Evolutionary conservation across 2,888 invertebrate genomes (phyloP).

Genomic region (Pristionchus japonicus): DNA sequence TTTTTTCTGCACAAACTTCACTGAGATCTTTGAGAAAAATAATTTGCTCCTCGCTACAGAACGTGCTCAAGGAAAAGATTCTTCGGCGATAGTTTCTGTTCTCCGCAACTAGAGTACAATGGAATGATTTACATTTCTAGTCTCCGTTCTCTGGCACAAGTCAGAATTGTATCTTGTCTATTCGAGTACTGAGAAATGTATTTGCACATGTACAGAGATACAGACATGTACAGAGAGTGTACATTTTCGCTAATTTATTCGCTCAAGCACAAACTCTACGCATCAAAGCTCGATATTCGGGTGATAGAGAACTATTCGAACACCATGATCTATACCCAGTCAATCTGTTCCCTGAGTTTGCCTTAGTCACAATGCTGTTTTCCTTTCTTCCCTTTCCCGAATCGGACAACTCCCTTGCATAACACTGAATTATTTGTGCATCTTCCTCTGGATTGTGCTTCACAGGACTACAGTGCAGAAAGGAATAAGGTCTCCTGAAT

Average conservation of each 20-base stretch:
- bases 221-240: background rate
- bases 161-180: too few species aligned
- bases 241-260: background rate
- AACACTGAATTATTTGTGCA: background rate
- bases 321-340: background rate
- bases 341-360: background rate
- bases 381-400: background rate
- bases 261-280: background rate
- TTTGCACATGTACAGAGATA: too few species aligned
- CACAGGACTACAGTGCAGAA: background rate
- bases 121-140: too few species aligned
- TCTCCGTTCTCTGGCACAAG: too few species aligned
- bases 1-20: too few species aligned
- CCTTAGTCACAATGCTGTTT: background rate
- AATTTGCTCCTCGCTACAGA: too few species aligned
- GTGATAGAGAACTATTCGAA: background rate
- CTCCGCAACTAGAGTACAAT: background rate
- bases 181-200: too few species aligned
- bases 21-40: background rate
- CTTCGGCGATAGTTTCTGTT: background rate
- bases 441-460: background rate
- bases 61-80: too few species aligned
- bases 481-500: background rate
- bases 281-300: background rate
- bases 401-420: background rate